A percentile compares a stretch with the other conserved stretches of the same genome.
phyloP scores from a whole-genome alignment of 2,113 vertebrate genomes.

The Heptranchias perlo region DNA sequence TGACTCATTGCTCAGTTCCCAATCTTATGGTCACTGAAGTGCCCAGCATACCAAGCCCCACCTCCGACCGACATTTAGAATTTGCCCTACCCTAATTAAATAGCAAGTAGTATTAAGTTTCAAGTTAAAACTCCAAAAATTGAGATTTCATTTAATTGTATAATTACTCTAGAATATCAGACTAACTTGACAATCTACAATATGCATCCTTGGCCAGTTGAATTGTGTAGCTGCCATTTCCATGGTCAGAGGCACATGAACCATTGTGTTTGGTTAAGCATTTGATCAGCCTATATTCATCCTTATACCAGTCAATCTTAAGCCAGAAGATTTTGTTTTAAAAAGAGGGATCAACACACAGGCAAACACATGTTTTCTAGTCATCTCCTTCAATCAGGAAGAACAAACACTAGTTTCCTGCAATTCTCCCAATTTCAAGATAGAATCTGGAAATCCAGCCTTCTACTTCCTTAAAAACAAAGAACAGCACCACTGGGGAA shows the following conservation, averaged over 20 bases:
- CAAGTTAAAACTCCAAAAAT: neutral
- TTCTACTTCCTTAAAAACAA: neutral
- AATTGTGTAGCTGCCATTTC: neutral
- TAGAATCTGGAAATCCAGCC: no score
- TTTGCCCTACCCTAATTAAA: neutral
- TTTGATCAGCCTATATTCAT: no score
- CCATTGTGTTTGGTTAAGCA: no score
- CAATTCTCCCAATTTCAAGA: neutral
- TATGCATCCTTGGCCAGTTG: neutral
- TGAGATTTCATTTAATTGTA: neutral
- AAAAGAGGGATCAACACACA: neutral
- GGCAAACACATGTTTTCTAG: neutral
- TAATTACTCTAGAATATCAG: neutral
- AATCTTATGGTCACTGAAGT: neutral
- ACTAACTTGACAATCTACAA: neutral
- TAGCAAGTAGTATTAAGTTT: neutral
- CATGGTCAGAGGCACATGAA: neutral
- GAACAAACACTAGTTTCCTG: neutral
- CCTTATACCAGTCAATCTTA: no score
- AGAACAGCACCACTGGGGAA: neutral
- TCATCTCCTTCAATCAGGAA: neutral
- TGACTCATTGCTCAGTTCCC: neutral
- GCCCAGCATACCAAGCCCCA: no score
- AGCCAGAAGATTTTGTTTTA: no score
- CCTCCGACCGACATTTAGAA: neutral